Evolutionary conservation across 2,888 invertebrate species (phyloP).

Genomic region (Amiota communis): DNA sequence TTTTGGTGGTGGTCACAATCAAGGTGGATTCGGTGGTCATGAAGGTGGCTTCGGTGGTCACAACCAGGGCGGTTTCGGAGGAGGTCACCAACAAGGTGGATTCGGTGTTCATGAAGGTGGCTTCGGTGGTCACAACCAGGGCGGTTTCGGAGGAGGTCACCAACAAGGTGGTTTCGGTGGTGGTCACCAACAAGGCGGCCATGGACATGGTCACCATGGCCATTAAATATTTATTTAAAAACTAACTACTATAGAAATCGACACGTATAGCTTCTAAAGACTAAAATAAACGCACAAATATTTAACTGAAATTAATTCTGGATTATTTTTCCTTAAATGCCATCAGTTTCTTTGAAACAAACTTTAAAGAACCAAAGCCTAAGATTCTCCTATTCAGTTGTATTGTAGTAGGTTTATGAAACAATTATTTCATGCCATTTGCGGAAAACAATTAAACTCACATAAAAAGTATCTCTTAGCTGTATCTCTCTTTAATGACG

Average conservation of each 20-base stretch:
- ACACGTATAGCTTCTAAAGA: not conserved
- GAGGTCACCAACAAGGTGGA: constrained; percentile 22
- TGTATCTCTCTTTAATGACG: too few species aligned
- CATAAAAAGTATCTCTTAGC: constrained; percentile 2
- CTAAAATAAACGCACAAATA: not conserved
- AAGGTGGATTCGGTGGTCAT: constrained; percentile 1
- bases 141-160: constrained; percentile 1
- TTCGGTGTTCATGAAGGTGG: constrained; percentile 5
- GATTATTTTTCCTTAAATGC: too few species aligned
- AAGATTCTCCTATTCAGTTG: not conserved
- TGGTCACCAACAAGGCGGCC: constrained; percentile 28
- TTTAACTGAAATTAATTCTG: too few species aligned
- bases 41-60: constrained; percentile 6
- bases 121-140: not conserved
- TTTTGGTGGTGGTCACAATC: not conserved
- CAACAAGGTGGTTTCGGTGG: constrained; percentile 16
- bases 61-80: constrained; percentile 17
- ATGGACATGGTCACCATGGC: constrained; percentile 11
- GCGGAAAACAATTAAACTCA: constrained; percentile 15
- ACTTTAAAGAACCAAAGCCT: too few species aligned
- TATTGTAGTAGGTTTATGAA: not conserved
- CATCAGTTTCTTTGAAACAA: too few species aligned
- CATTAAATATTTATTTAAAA: not conserved
- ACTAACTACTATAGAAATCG: not conserved
- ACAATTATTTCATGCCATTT: constrained; percentile 21